Evolutionary conservation across 2,113 vertebrate species (phyloP), one percentile per base, ranked within the genome.

Genomic region (Dicentrarchus labrax): DNA sequence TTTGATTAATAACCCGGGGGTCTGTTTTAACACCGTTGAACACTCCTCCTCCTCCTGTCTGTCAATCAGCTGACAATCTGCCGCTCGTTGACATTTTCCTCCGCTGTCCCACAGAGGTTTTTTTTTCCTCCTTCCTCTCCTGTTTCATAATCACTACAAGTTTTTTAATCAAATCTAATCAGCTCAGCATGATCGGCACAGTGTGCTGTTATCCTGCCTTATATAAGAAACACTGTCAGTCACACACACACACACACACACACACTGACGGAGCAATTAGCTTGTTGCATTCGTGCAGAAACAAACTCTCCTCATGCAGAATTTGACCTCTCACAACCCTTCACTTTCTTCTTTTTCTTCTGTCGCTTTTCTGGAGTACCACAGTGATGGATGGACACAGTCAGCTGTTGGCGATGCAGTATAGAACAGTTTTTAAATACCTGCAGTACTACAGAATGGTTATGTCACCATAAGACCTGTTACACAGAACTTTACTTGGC

Each of bases 81-180:
- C 30, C 30, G 30, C 30, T 30, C 39, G 50, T 64, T 78, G 67
- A 68, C 77, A n/a, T 78, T 72, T 47, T 76, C 60, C 39, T 43
- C 68, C 41, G 69, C 73, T 16, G 41, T 72, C 59, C 76, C 66
- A 48, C 57, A 22, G 21, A 30, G 30, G n/a, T n/a, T 30, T 30
- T 39, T 72, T 66, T 62, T 30, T 45, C 24, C 59, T 65, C 24
- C 74, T 70, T 66, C 65, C 66, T 70, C 71, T 83, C 39, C 67
- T 64, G 50, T 74, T 84, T 77, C 67, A 85, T 83, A 90, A 89
- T 92, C 83, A 30, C 30, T 30, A 30, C 30, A 30, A 64, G 78
- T 76, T 84, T 83, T 57, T 86, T 89, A 92, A 93, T 92, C 87
- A 91, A 74, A 84, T 83, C 70, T 82, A 88, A 91, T 91, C 86